Base-by-base conservation (phyloP, 1,140 invertebrate genomes). In the Hylaeus volcanicus region DNA sequence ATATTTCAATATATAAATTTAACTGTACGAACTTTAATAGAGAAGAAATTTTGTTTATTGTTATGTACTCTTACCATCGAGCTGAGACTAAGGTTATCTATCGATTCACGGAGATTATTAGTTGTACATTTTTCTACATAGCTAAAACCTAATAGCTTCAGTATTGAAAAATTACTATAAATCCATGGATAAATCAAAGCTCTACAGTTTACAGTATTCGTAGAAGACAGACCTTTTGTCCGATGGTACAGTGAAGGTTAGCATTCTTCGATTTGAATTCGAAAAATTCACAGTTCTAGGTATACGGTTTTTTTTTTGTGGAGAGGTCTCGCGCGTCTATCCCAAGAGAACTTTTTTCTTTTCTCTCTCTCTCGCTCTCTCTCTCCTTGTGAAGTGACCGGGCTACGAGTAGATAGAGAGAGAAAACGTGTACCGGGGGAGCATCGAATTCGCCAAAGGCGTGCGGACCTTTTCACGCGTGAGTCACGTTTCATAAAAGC, bases 401-500 rank as follows among this genome's bases (percentile, higher is more conserved):
- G 15, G 14, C 39, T 12, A 8, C 14, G 43, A 6, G 15, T 15
- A 14, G 15, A 5, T 2, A 26, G 11, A 8, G 12, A n/a, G 53
- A 41, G 41, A 14, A 63, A 45, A 68, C 55, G 43, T 58, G 48
- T 39, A 45, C 2, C 12, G 45, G 70, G 73, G 79, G 78, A 77
- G 82, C 60, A 41, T 58, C 73, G 82, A 73, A 85, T 85, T 84
- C 74, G 82, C 79, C 83, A 82, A 82, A 85, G 81, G 73, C 83
- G 81, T 82, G 85, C 73, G 86, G 86, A 88, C 85, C 88, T 87
- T 91, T 91, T 90, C 90, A 91, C 90, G 88, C 88, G 86, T 92
- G 91, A 92, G 87, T 92, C 91, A 92, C 89, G 89, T 90, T 89
- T 89, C 90, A 91, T 90, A 90, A 91, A 92, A 91, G 89, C 88